Conservation (phyloP, 1,140 invertebrate species). For the Sweltsa coloradensis region DNA sequence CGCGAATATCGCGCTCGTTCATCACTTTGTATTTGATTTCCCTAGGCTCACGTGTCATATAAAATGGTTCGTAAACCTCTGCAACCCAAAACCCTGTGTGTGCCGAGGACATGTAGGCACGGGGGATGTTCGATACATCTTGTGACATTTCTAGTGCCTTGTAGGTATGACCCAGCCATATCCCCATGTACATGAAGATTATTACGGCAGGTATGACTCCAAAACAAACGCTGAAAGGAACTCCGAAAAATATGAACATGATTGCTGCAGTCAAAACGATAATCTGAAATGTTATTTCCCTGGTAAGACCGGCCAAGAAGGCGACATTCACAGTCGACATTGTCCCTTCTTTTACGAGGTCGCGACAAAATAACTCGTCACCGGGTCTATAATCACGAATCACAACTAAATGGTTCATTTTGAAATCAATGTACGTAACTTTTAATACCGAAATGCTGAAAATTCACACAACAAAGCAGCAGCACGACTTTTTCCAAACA, state of each 20-base stretch:
- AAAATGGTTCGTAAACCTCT: slow-evolving; percentile 30
- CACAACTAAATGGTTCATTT: slow-evolving; percentile 22
- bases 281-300: slow-evolving; percentile 36
- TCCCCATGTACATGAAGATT: slow-evolving; percentile 29
- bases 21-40: slow-evolving; percentile 28
- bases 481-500: too few species aligned
- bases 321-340: slow-evolving; percentile 32
- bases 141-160: slow-evolving; percentile 31
- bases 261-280: slow-evolving; percentile 36
- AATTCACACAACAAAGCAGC: too few species aligned
- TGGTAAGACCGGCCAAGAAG: slow-evolving; percentile 31
- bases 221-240: slow-evolving; percentile 34
- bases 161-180: slow-evolving; percentile 29
- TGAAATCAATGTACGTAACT: too few species aligned
- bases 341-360: slow-evolving; percentile 31
- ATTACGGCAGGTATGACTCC: slow-evolving; percentile 33
- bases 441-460: too few species aligned
- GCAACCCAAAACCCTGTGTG: slow-evolving; percentile 39
- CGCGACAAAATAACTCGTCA: slow-evolving; percentile 31
- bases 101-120: slow-evolving; percentile 30
- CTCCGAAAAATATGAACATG: slow-evolving; percentile 39
- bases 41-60: slow-evolving; percentile 20
- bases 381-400: slow-evolving; percentile 32
- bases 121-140: slow-evolving; percentile 27
- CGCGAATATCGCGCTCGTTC: slow-evolving; percentile 26